Percentiles rank a stretch among this genome's conserved stretches.
Evolutionary conservation across 2,797 vertebrate genomes (phyloP).

Genomic region (Chiloscyllium punctatum): DNA sequence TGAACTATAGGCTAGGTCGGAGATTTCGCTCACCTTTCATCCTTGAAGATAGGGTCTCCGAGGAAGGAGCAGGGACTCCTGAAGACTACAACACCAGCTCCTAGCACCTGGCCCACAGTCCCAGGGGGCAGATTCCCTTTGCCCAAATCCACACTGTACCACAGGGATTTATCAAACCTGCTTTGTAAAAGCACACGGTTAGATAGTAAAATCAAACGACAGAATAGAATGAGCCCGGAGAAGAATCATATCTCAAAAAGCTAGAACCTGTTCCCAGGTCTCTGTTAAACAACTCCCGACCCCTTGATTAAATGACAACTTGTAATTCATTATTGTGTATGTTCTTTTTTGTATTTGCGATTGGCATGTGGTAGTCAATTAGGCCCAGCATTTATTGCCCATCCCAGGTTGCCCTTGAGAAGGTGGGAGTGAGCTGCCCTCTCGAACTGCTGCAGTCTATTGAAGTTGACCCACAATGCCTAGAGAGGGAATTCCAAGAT

Average conservation of each 20-base stretch:
- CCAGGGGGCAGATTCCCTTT: slow-evolving; percentile 61
- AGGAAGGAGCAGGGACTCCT: slow-evolving; percentile 78
- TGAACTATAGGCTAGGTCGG: no score
- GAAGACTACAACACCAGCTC: slow-evolving; percentile 65
- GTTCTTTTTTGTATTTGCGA: no score
- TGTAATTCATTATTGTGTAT: background rate
- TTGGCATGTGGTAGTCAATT: no score
- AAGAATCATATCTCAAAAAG: background rate
- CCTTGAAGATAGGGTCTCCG: slow-evolving; percentile 58
- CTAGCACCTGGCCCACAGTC: slow-evolving; percentile 69
- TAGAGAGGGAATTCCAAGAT: no score
- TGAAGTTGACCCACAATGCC: no score
- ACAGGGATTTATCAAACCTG: slow-evolving; percentile 86
- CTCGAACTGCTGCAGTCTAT: no score
- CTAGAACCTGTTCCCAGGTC: background rate
- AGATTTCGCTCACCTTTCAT: slow-evolving; percentile 58
- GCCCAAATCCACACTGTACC: slow-evolving; percentile 80
- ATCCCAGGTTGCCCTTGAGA: no score
- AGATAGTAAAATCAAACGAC: background rate
- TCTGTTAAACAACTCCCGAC: background rate
- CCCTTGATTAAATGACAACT: background rate
- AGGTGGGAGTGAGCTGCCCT: no score
- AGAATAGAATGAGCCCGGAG: background rate
- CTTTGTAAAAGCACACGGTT: background rate
- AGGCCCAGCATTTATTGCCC: no score